Base-by-base conservation (phyloP, 2,113 vertebrate species). In the Miniopterus natalensis region DNA sequence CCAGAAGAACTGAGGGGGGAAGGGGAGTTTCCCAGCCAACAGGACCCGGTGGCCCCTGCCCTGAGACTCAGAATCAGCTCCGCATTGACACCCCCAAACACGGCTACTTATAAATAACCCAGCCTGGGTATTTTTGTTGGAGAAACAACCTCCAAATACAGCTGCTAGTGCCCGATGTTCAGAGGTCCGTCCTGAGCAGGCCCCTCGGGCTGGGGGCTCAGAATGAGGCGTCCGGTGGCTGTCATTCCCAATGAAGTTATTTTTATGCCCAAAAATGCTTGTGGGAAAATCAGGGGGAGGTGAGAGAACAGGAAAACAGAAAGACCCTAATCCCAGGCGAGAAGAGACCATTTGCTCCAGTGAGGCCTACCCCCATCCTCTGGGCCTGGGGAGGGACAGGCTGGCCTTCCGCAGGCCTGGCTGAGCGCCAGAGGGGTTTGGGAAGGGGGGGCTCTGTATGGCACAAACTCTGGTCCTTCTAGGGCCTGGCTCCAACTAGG, bases 221-320 rank as follows among this genome's bases (percentile, higher is more conserved):
- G 42, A 7, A 0, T 2, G 8, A 53, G n/a, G 21, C 1, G 0
- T 6, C 13, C 9, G 8, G 53, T 0, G 31, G n/a, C 40, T 2
- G 61, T 45, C 75, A 2, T 29, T 77, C 59, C 86, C 55, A 8
- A 1, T 0, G 8, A 12, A 61, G 88, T 36, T 88, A 79, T 88
- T 94, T 87, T 95, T 91, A 91, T 29, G 55, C 20, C 15, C 63
- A 20, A 21, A 92, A 70, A 57, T 51, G 63, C 66, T 47, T 55
- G 73, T 91, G 93, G 95, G 77, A 92, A 95, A 75, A 61, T 70
- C 17, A 9, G 57, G 31, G 45, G 40, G 40, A 55, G 36, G 36
- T 13, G 40, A 40, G 57, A 57, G 42, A 57, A 2, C n/a, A 79
- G 81, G 63, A 12, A 10, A 31, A 23, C 40, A 53, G 31, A 63